Conservation (phyloP, 2,797 vertebrate genomes). For the Phrynocephalus forsythii region DNA sequence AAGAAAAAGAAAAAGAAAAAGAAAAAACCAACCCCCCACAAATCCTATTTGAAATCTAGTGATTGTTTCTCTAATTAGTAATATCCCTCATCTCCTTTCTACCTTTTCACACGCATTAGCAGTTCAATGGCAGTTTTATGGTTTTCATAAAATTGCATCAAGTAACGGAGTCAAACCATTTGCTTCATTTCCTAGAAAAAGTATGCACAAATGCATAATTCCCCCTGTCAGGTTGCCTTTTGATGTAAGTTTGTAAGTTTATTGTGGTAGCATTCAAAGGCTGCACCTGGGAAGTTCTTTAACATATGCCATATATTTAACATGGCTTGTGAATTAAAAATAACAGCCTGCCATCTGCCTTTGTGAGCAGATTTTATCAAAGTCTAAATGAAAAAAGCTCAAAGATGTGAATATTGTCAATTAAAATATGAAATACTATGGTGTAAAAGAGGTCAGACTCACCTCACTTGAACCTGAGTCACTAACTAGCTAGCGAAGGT, state of each 20-base stretch:
- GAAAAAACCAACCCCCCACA: neutral
- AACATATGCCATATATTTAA: conserved; percentile 87
- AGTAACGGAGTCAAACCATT: conserved; percentile 71
- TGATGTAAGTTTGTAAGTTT: conserved; percentile 80
- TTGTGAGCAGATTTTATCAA: conserved; percentile 82
- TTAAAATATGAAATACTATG: conserved; percentile 82
- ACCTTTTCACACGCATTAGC: conserved; percentile 51
- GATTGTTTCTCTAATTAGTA: conserved; percentile 49
- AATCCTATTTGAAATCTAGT: neutral
- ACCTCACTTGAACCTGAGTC: conserved; percentile 69
- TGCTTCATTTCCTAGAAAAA: conserved; percentile 74
- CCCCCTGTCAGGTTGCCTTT: conserved; percentile 76
- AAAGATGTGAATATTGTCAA: conserved; percentile 83
- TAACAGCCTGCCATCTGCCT: conserved; percentile 85
- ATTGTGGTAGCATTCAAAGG: conserved; percentile 82
- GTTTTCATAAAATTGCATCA: conserved; percentile 62
- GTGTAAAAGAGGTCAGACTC: conserved; percentile 73
- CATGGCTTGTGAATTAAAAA: conserved; percentile 87
- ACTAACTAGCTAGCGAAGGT: conserved; percentile 37
- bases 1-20: neutral
- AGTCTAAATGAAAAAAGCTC: conserved; percentile 82
- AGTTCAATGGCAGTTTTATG: conserved; percentile 56
- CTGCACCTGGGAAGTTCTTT: conserved; percentile 81
- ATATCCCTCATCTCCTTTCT: conserved; percentile 51
- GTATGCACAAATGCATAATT: conserved; percentile 71